phyloP scores from a whole-genome alignment of 2,888 invertebrate species.

The Eupithecia centaureata region DNA sequence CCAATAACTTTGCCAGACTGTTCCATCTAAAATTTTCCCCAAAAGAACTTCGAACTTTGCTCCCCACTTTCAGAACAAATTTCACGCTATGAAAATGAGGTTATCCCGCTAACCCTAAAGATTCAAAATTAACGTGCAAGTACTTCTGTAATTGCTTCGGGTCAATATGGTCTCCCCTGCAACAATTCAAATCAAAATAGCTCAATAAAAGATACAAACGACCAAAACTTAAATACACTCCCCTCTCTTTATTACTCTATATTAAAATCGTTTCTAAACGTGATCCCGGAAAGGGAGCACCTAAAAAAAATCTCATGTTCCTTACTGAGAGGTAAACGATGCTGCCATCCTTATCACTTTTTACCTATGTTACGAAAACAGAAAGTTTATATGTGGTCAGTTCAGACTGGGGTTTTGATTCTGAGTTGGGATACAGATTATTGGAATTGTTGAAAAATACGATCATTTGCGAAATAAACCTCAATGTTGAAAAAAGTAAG shows the following conservation, averaged over 20 bases:
- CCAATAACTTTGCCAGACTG: slow-evolving; percentile 12
- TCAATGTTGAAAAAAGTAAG: no score
- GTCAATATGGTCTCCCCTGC: slow-evolving; percentile 42
- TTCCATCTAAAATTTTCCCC: slow-evolving; percentile 3
- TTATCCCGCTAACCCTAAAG: slow-evolving; percentile 34
- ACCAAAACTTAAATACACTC: slow-evolving; percentile 60
- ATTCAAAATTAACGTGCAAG: slow-evolving; percentile 38
- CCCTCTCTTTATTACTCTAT: no score
- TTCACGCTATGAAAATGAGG: slow-evolving; percentile 14
- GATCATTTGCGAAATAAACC: not conserved
- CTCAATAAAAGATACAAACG: slow-evolving; percentile 65
- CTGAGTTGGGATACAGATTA: not conserved
- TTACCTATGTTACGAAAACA: not conserved
- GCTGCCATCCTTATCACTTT: not conserved
- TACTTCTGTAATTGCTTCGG: slow-evolving; percentile 45
- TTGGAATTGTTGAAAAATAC: not conserved
- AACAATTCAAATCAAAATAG: slow-evolving; percentile 68
- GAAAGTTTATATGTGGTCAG: not conserved
- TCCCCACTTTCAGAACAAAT: slow-evolving; percentile 8
- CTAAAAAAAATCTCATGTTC: slow-evolving; percentile 59
- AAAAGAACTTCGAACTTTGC: slow-evolving; percentile 7
- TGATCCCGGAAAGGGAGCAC: slow-evolving; percentile 74
- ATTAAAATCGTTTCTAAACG: slow-evolving; percentile 73
- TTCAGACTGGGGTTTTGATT: not conserved
- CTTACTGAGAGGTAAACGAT: slow-evolving; percentile 9